phyloP scores from a whole-genome alignment of 2,113 vertebrate species.

The Strigops habroptila region DNA sequence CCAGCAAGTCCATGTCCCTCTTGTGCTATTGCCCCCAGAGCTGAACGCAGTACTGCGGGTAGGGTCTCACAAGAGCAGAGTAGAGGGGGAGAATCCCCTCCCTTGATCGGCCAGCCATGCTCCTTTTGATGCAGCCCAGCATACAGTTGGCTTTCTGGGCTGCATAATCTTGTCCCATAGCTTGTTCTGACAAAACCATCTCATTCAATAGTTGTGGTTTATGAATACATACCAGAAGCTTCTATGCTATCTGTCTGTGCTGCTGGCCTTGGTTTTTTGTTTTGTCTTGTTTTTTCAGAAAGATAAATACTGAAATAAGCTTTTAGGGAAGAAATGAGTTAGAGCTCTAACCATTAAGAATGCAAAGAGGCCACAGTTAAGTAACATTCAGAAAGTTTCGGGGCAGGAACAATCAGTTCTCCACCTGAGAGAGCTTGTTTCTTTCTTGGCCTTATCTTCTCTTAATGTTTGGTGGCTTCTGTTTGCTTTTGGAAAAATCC shows the following conservation, averaged over 20 bases:
- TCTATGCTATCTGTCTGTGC: background rate
- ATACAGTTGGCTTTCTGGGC: background rate
- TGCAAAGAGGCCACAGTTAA: background rate
- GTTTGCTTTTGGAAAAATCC: background rate
- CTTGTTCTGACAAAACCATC: background rate
- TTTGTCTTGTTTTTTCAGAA: background rate
- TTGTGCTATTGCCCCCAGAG: background rate
- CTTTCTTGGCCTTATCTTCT: background rate
- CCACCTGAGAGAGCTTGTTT: background rate
- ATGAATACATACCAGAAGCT: background rate
- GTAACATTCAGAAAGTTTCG: background rate
- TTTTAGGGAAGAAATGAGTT: background rate
- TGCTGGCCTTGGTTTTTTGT: background rate
- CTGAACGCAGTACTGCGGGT: background rate
- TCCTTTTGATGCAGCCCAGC: background rate
- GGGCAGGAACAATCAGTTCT: rapidly evolving
- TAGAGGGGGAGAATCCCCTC: background rate
- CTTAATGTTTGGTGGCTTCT: background rate
- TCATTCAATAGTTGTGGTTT: background rate
- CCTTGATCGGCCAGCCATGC: background rate
- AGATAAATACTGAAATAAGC: background rate
- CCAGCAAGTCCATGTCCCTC: background rate
- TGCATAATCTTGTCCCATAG: background rate
- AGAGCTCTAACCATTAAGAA: background rate
- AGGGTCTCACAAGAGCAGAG: background rate